phyloP scores from a whole-genome alignment of 2,797 vertebrate species.

The Cirrhinus molitorella region DNA sequence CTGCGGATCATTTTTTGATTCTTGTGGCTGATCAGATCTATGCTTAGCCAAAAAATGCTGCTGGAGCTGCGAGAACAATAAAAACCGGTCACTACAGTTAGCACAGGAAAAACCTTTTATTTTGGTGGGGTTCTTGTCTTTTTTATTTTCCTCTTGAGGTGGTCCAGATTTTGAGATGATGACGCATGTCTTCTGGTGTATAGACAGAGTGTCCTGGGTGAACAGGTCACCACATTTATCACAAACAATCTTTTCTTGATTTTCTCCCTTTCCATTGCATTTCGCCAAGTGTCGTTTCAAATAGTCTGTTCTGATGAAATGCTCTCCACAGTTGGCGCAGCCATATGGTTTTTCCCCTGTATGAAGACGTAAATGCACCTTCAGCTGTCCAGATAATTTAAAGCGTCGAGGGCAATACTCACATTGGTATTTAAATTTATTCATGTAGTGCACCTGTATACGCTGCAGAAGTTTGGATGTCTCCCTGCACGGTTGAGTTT shows the following conservation, averaged over 20 bases:
- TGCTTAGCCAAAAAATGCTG: slow-evolving; percentile 80
- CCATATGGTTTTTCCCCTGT: slow-evolving; percentile 80
- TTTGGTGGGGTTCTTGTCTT: slow-evolving; percentile 60
- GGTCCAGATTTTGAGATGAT: slow-evolving; percentile 47
- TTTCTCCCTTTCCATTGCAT: slow-evolving; percentile 65
- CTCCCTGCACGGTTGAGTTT: slow-evolving; percentile 54
- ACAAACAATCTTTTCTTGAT: slow-evolving; percentile 66
- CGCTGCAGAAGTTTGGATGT: slow-evolving; percentile 67
- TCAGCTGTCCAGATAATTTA: slow-evolving; percentile 65
- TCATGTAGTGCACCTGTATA: slow-evolving; percentile 69
- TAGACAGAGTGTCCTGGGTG: slow-evolving; percentile 55
- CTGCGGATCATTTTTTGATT: slow-evolving; percentile 62
- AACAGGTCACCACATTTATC: slow-evolving; percentile 76
- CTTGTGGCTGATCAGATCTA: slow-evolving; percentile 67
- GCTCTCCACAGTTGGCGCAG: slow-evolving; percentile 77
- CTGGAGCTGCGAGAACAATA: slow-evolving; percentile 83
- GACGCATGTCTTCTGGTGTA: slow-evolving; percentile 70
- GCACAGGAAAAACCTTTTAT: slow-evolving; percentile 79
- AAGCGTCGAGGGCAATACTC: slow-evolving; percentile 79
- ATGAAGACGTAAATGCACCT: slow-evolving; percentile 76
- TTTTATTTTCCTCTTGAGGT: slow-evolving; percentile 37
- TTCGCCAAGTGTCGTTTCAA: slow-evolving; percentile 75
- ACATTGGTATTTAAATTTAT: slow-evolving; percentile 72
- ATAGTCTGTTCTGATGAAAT: slow-evolving; percentile 81
- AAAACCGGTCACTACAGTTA: slow-evolving; percentile 77